Evolutionary conservation across 2,797 vertebrate species (phyloP).

Genomic region (Protosalanx chinensis): DNA sequence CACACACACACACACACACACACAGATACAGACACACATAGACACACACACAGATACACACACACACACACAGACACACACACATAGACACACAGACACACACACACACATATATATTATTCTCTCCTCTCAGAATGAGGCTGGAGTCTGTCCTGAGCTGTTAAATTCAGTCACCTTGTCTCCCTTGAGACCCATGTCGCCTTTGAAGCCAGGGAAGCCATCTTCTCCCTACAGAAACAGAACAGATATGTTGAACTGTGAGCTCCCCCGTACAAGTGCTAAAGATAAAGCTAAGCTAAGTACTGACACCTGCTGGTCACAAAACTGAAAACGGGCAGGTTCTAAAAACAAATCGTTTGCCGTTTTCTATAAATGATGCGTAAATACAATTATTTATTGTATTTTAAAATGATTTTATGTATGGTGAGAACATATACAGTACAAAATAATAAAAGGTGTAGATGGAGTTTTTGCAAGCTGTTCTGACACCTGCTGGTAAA

Average conservation of each 20-base stretch:
- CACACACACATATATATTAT: constrained; percentile 8
- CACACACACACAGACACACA: constrained; percentile 5
- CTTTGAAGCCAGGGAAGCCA: constrained; percentile 97
- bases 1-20: no score
- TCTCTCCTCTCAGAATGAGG: not conserved
- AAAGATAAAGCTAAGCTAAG: constrained; percentile 10
- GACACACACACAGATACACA: constrained; percentile 2
- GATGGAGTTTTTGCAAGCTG: not conserved
- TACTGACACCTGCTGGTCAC: constrained; percentile 63
- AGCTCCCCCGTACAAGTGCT: no score
- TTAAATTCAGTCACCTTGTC: constrained; percentile 80
- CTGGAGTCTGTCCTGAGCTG: no score
- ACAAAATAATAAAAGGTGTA: not conserved
- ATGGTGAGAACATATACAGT: not conserved
- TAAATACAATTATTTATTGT: not conserved
- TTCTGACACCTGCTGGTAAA: constrained; percentile 62
- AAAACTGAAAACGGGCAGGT: not conserved
- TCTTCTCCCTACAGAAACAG: constrained; percentile 86
- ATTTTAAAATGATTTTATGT: not conserved
- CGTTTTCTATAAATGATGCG: not conserved
- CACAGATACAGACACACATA: no score
- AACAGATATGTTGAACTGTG: not conserved
- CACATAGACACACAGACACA: not conserved
- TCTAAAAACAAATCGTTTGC: not conserved
- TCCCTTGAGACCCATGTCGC: constrained; percentile 96